Percentiles rank a stretch among this genome's conserved stretches.
These are phyloP conservation scores for Drosophila phalerata DNA, from an alignment of 2,888 invertebrate species.

Conservation along the genomic window DNA sequence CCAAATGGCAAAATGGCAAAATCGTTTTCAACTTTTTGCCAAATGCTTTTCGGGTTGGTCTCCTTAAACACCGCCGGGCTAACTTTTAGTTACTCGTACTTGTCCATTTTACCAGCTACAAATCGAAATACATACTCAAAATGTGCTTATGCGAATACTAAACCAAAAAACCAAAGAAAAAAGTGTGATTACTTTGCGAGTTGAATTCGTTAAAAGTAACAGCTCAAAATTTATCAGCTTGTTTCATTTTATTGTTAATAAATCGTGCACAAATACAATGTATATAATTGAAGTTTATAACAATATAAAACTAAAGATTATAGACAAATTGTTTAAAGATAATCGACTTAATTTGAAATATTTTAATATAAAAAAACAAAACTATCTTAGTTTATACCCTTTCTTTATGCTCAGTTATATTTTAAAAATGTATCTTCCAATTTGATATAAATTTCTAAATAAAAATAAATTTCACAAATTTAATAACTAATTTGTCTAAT, in stretches of 20 bases:
- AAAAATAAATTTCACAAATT: too few species aligned
- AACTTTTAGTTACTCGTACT: neutral
- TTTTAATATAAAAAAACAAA: too few species aligned
- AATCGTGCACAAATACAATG: neutral
- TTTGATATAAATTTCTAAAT: too few species aligned
- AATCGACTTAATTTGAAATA: too few species aligned
- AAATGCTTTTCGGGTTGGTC: slow-evolving; percentile 68
- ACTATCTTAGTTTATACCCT: too few species aligned
- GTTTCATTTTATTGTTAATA: slow-evolving; percentile 10
- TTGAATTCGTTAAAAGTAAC: slow-evolving; percentile 6
- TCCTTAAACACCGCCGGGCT: slow-evolving; percentile 10
- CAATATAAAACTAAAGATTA: too few species aligned
- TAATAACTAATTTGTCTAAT: too few species aligned
- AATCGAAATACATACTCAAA: slow-evolving; percentile 13
- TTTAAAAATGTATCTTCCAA: too few species aligned
- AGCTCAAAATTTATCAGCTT: slow-evolving; percentile 10
- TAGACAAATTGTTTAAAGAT: too few species aligned
- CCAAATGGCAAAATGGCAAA: slow-evolving; percentile 63
- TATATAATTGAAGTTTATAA: too few species aligned
- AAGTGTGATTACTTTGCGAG: slow-evolving; percentile 10
- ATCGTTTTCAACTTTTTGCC: slow-evolving; percentile 56
- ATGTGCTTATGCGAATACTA: slow-evolving; percentile 2
- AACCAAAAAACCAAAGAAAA: neutral
- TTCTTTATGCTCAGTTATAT: too few species aligned
- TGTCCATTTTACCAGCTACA: slow-evolving; percentile 14